A percentile compares a stretch with the other conserved stretches of the same genome.
These are phyloP conservation scores for Indicator indicator DNA, from an alignment of 2,113 vertebrate species.

Conservation along the genomic window DNA sequence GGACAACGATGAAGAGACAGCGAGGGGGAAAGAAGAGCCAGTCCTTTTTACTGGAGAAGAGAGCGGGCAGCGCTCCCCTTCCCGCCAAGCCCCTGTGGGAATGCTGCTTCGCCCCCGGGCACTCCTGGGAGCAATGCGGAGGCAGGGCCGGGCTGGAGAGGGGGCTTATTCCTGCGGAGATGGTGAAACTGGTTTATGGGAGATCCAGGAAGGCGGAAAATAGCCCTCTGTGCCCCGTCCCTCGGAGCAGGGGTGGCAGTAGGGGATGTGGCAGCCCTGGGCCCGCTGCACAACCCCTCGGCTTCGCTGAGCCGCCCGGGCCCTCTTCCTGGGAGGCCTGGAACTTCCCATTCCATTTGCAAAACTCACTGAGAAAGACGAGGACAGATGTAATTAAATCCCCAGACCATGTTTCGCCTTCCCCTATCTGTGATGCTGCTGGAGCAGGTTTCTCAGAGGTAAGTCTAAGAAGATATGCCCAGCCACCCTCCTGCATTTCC, in stretches of 20 bases:
- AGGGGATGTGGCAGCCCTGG: neutral
- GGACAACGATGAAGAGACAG: neutral
- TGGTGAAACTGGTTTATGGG: neutral
- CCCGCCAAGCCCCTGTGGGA: neutral
- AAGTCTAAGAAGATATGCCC: neutral
- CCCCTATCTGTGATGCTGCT: neutral
- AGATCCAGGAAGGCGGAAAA: accelerated
- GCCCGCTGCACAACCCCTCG: neutral
- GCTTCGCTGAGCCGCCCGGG: accelerated
- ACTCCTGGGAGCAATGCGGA: too few species aligned
- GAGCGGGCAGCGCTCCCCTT: neutral
- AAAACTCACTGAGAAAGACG: neutral
- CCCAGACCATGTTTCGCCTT: neutral
- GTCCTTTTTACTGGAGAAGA: neutral
- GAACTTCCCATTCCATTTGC: neutral
- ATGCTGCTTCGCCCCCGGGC: accelerated
- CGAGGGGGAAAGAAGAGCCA: neutral
- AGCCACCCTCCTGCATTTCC: neutral
- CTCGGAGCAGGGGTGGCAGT: neutral
- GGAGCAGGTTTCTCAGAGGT: neutral
- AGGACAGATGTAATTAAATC: neutral
- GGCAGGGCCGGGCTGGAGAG: neutral
- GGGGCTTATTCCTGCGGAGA: neutral
- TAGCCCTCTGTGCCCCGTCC: neutral
- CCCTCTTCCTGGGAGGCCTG: accelerated